Evolutionary conservation across 2,113 vertebrate genomes (phyloP).

Genomic region (Oriolus oriolus): DNA sequence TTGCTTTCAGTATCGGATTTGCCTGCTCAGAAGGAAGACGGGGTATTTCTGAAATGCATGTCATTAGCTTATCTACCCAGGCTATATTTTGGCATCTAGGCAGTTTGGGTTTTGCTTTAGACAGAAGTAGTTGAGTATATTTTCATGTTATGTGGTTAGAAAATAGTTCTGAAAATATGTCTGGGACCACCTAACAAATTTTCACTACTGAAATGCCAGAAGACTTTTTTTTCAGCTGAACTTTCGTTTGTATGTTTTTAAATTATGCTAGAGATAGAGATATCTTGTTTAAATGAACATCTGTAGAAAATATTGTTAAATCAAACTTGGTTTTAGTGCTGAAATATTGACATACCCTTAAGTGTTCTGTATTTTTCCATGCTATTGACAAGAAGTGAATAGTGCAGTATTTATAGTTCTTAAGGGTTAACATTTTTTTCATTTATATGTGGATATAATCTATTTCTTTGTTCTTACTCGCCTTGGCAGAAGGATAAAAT

Average conservation of each 20-base stretch:
- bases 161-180: not conserved
- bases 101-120: not conserved
- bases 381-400: not conserved
- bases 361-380: not conserved
- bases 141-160: not conserved
- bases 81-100: not conserved
- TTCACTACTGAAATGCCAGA: not conserved
- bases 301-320: not conserved
- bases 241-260: not conserved
- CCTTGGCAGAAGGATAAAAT: not conserved
- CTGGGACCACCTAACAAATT: not conserved
- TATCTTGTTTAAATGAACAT: not conserved
- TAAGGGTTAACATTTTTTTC: not conserved
- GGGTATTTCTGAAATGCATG: not conserved
- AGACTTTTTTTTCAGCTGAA: not conserved
- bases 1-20: not conserved
- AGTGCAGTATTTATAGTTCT: not conserved
- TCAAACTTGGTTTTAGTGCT: not conserved
- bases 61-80: not conserved
- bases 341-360: not conserved
- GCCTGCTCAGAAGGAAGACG: not conserved
- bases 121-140: not conserved
- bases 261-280: not conserved
- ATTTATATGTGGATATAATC: not conserved
- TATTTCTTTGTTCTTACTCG: not conserved